These are phyloP conservation scores for Aphidius ervi DNA, from an alignment of 1,140 invertebrate genomes.

Conservation along the genomic window DNA sequence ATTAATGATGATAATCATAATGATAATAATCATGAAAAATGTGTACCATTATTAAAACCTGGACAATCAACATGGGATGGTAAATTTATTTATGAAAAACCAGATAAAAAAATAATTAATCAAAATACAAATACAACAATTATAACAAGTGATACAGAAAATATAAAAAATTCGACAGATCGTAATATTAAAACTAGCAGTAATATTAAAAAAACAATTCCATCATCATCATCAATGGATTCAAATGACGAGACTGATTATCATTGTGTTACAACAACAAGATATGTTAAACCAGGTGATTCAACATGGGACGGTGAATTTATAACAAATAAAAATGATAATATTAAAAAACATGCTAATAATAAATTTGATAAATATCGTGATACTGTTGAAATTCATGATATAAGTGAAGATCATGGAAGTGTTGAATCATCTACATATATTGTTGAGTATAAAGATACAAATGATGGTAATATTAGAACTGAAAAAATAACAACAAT, in stretches of 20 bases:
- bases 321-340: conserved; percentile 23
- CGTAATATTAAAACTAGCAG: too few relatives aligned
- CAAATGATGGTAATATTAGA: conserved; percentile 29
- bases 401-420: conserved; percentile 32
- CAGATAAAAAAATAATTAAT: background rate
- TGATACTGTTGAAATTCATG: conserved; percentile 31
- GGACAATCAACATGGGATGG: conserved; percentile 25
- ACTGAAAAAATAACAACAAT: conserved; percentile 30
- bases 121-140: background rate
- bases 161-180: too few relatives aligned
- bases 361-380: conserved; percentile 4
- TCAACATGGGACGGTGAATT: conserved; percentile 34
- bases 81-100: conserved; percentile 20
- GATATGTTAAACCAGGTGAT: conserved; percentile 24
- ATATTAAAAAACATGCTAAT: conserved; percentile 26
- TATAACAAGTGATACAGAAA: background rate
- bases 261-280: background rate
- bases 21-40: background rate
- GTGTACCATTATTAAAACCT: conserved; percentile 11
- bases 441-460: conserved; percentile 35
- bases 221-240: background rate
- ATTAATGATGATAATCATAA: conserved; percentile 9
- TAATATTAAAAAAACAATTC: background rate
- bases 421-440: conserved; percentile 32
- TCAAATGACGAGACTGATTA: conserved; percentile 4